These are phyloP conservation scores for Tridacna gigas DNA, from an alignment of 2,888 invertebrate genomes.

Conservation along the genomic window DNA sequence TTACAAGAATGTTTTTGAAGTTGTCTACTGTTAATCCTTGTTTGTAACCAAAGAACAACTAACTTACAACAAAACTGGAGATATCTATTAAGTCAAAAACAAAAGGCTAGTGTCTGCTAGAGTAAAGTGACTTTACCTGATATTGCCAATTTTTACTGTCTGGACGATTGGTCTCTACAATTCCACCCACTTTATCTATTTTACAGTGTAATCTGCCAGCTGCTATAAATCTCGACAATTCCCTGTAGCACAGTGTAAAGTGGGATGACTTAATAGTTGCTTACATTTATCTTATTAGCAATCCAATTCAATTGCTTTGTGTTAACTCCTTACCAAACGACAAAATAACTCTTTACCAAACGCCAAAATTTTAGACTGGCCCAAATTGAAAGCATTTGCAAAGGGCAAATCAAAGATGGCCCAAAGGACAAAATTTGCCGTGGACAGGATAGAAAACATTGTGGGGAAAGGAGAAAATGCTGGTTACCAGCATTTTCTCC, in stretches of 20 bases:
- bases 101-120: background rate
- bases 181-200: conserved; percentile 94
- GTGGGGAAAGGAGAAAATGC: no score
- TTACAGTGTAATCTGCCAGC: conserved; percentile 98
- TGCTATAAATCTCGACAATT: conserved; percentile 92
- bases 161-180: conserved; percentile 97
- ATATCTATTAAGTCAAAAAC: background rate
- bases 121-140: conserved; percentile 87
- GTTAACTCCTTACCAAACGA: no score
- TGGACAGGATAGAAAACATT: no score
- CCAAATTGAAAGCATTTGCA: no score
- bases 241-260: conserved; percentile 71
- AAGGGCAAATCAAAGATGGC: no score
- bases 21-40: background rate
- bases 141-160: conserved; percentile 96
- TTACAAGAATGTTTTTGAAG: background rate
- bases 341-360: no score
- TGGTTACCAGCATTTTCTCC: no score
- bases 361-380: no score
- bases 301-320: no score
- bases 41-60: background rate
- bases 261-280: no score
- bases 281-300: no score
- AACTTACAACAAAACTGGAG: background rate
- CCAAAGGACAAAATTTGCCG: no score